phyloP scores from a whole-genome alignment of 2,888 invertebrate species.

The Dusona sp. region DNA sequence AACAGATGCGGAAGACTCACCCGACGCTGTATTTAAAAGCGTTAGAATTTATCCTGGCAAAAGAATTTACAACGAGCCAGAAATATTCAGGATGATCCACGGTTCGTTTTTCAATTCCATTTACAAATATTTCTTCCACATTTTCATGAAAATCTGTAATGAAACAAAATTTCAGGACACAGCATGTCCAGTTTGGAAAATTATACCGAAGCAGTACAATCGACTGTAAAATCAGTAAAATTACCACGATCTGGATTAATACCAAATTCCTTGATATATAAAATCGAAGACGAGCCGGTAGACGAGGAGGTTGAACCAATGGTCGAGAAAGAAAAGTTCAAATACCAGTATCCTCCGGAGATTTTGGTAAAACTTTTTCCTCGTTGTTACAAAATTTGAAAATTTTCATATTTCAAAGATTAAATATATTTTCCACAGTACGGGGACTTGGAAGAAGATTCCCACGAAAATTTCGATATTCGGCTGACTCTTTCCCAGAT shows the following conservation, averaged over 20 bases:
- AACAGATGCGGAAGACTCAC: conserved; percentile 32
- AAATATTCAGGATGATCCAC: conserved; percentile 70
- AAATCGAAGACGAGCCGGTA: conserved; percentile 30
- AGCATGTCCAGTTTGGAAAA: conserved; percentile 62
- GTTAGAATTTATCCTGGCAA: conserved; percentile 55
- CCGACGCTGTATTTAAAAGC: conserved; percentile 65
- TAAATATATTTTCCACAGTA: conserved; percentile 34
- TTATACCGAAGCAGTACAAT: conserved; percentile 41
- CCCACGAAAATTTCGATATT: conserved; percentile 38
- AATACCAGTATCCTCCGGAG: conserved; percentile 68
- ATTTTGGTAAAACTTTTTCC: conserved; percentile 55
- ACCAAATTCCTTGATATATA: conserved; percentile 74
- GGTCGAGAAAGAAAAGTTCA: conserved; percentile 49
- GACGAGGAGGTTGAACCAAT: not conserved
- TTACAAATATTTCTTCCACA: not conserved
- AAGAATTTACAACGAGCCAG: conserved; percentile 69
- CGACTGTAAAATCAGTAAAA: conserved; percentile 52
- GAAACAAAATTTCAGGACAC: conserved; percentile 62
- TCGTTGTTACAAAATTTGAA: not conserved
- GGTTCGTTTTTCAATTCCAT: conserved; percentile 55
- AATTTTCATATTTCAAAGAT: not conserved
- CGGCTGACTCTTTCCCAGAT: conserved; percentile 56
- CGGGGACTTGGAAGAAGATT: conserved; percentile 32
- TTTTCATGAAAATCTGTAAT: not conserved
- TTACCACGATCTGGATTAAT: conserved; percentile 70